A percentile compares a stretch with the other conserved stretches of the same genome.
These are phyloP conservation scores for Pterophyllum scalare DNA, from an alignment of 2,113 vertebrate genomes.

Conservation along the genomic window DNA sequence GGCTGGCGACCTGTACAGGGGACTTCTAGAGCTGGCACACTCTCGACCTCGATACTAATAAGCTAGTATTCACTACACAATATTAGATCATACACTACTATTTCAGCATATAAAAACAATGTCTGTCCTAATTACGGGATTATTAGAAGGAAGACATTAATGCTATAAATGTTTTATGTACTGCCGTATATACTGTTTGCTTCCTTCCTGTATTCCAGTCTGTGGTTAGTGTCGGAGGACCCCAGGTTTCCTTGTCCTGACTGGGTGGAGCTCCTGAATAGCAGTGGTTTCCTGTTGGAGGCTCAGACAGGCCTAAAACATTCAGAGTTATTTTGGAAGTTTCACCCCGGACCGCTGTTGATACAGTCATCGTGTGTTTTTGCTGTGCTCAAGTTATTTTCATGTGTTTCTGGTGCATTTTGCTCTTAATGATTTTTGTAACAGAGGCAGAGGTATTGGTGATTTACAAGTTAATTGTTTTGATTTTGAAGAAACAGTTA, in stretches of 20 bases:
- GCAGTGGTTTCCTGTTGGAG: conserved; percentile 62
- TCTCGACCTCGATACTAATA: too few species aligned
- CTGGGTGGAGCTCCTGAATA: conserved; percentile 54
- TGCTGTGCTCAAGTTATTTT: neutral
- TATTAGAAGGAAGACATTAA: conserved; percentile 13
- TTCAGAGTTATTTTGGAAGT: conserved; percentile 39
- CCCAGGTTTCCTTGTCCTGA: conserved; percentile 51
- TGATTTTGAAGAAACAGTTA: neutral
- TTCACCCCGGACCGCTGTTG: neutral
- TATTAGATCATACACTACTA: neutral
- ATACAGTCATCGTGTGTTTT: neutral
- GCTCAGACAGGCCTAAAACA: conserved; percentile 6
- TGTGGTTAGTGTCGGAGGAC: conserved; percentile 43
- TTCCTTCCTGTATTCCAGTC: conserved; percentile 44
- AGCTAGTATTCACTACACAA: neutral
- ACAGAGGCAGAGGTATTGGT: neutral
- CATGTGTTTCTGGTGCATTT: neutral
- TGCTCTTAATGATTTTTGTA: neutral
- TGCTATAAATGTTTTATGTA: conserved; percentile 42
- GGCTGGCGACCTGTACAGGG: too few species aligned
- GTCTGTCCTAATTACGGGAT: neutral
- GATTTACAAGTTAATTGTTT: neutral
- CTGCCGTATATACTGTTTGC: conserved; percentile 31
- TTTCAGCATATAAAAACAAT: neutral
- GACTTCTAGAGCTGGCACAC: too few species aligned